Conservation (phyloP, 2,797 vertebrate genomes). For the Mus caroli region DNA sequence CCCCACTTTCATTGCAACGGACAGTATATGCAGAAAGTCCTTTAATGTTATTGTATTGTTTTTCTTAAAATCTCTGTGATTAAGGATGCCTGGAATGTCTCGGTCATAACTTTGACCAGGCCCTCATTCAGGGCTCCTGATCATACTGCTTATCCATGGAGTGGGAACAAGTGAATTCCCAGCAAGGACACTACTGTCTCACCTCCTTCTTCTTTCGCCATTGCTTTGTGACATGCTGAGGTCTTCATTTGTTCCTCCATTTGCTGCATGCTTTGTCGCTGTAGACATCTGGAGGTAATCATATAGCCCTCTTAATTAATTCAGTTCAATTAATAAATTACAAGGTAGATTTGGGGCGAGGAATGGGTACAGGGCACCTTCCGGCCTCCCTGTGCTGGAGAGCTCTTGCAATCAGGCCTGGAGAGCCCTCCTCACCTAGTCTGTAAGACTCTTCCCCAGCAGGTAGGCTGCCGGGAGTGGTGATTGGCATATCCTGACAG, state of each 20-base stretch:
- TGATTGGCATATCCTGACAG: constrained; percentile 21
- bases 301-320: constrained; percentile 66
- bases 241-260: neutral
- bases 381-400: constrained; percentile 44
- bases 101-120: neutral
- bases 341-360: constrained; percentile 57
- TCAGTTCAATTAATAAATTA: constrained; percentile 70
- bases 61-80: neutral
- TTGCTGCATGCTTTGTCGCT: constrained; percentile 42
- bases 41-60: neutral
- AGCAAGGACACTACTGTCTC: accelerated
- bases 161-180: neutral
- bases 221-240: neutral
- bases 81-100: neutral
- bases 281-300: constrained; percentile 73
- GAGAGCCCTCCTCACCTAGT: constrained; percentile 54
- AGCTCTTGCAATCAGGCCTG: constrained; percentile 70
- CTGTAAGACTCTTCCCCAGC: constrained; percentile 15
- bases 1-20: neutral
- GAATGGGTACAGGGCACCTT: constrained; percentile 12
- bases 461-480: constrained; percentile 46
- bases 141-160: neutral
- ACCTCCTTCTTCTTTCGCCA: accelerated
- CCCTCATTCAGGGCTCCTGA: neutral
- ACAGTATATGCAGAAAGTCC: neutral